Percentiles rank a stretch among this genome's conserved stretches.
phyloP scores from a whole-genome alignment of 2,888 invertebrate genomes.

The Acrobasis suavella region DNA sequence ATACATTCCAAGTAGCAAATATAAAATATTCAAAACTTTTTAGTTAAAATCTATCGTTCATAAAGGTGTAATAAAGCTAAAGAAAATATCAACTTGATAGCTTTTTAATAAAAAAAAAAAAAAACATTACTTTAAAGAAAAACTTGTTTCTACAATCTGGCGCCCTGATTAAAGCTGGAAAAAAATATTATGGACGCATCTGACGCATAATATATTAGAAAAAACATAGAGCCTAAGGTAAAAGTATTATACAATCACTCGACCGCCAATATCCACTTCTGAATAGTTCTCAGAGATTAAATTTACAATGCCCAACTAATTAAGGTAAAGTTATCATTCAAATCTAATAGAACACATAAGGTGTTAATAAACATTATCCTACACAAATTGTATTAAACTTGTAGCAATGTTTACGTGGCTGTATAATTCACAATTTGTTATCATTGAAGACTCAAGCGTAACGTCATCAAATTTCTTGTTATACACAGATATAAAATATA shows the following conservation, averaged over 20 bases:
- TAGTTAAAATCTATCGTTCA: neutral
- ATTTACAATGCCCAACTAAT: too few species aligned
- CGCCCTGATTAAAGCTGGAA: neutral
- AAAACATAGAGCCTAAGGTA: neutral
- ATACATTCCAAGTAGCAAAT: neutral
- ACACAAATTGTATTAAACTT: too few species aligned
- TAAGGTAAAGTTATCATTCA: too few species aligned
- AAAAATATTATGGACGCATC: constrained; percentile 14
- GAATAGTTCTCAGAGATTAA: too few species aligned
- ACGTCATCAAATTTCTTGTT: too few species aligned
- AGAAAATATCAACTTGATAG: constrained; percentile 6
- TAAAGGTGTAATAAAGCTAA: neutral
- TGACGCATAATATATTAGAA: neutral
- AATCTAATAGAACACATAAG: too few species aligned
- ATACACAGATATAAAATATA: too few species aligned
- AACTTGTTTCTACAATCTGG: neutral
- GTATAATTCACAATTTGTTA: too few species aligned
- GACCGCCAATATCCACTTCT: too few species aligned
- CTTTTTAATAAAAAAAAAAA: constrained; percentile 1
- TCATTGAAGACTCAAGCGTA: too few species aligned
- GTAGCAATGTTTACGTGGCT: too few species aligned
- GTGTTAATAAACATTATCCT: too few species aligned
- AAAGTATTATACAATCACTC: neutral
- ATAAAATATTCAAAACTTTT: neutral
- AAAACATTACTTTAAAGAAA: constrained; percentile 2